Evolutionary conservation across 2,888 invertebrate genomes (phyloP), one percentile per base, ranked within the genome.

Genomic region (Unio pictorum): DNA sequence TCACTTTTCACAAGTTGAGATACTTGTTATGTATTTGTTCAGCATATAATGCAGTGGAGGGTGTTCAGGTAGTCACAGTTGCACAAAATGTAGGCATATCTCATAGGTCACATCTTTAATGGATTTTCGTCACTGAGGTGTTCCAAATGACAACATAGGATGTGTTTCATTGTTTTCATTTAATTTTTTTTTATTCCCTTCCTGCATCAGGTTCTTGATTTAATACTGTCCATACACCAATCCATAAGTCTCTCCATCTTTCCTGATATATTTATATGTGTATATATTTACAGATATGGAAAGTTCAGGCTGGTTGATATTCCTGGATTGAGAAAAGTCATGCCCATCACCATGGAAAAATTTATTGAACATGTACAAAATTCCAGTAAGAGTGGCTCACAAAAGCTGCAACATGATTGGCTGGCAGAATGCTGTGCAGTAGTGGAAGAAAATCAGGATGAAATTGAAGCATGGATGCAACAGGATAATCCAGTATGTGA

Each of bases 381-480:
- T 6, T 86, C 88, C 0, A 83, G 85, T 59, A 78, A 74, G 61
- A 67, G 66, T n/a, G 85, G 81, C 3, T 81, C 84, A 7, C 71
- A 78, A 45, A 68, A 67, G 20, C 77, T 89, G 65, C 68, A 79
- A 66, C 72, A 76, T 34, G 73, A 86, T 28, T 89, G 89, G 89
- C 71, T 88, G 62, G 70, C 74, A 0, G 87, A 88, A 67, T 88
- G 88, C 65, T 86, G 84, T 72, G 83, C 81, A 26, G 79, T 89
- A 23, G 82, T 89, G 64, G 84, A 85, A 64, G 74, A 72, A 54
- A 72, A 80, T 30, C 72, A 87, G 64, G 87, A 90, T 0, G 92
- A 92, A 30, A 92, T 95, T 74, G 93, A 93, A 60, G 91, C 91
- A 67, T 96, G 96, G 96, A 90, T 96, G 71, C 94, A 94, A 0